Percentiles rank a stretch among this genome's conserved stretches.
Evolutionary conservation across 2,888 invertebrate genomes (phyloP).

Genomic region (Plusia festucae): DNA sequence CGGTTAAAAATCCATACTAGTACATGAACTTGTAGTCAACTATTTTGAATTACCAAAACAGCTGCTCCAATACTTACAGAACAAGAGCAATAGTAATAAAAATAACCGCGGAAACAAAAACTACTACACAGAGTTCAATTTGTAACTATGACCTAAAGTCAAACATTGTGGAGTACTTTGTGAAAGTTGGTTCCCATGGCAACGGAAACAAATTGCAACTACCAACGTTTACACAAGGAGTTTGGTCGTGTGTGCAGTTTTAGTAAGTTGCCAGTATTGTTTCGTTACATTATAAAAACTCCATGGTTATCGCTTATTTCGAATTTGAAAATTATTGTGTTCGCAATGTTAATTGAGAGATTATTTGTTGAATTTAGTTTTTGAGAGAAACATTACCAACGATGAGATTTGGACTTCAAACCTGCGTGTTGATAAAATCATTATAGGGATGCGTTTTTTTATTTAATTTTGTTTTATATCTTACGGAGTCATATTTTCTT

Average conservation of each 20-base stretch:
- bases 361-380: neutral
- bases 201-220: constrained; percentile 49
- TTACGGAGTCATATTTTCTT: too few relatives aligned
- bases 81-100: constrained; percentile 39
- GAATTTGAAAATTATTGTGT: too few relatives aligned
- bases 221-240: constrained; percentile 47
- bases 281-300: constrained; percentile 28
- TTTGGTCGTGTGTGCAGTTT: constrained; percentile 47
- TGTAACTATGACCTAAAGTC: constrained; percentile 50
- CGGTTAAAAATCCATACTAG: too few relatives aligned
- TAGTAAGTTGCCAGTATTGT: constrained; percentile 29
- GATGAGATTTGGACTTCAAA: too few relatives aligned
- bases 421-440: too few relatives aligned
- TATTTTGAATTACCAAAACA: neutral
- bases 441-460: too few relatives aligned
- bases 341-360: too few relatives aligned
- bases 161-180: constrained; percentile 50
- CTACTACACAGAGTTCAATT: constrained; percentile 47
- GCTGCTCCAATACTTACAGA: constrained; percentile 1
- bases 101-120: constrained; percentile 35
- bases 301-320: constrained; percentile 33
- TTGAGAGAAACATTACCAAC: neutral
- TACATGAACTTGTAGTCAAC: too few relatives aligned
- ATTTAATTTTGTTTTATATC: too few relatives aligned
- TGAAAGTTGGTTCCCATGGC: constrained; percentile 38